Evolutionary conservation across 2,113 vertebrate genomes (phyloP).

Genomic region (Ascaphus truei): DNA sequence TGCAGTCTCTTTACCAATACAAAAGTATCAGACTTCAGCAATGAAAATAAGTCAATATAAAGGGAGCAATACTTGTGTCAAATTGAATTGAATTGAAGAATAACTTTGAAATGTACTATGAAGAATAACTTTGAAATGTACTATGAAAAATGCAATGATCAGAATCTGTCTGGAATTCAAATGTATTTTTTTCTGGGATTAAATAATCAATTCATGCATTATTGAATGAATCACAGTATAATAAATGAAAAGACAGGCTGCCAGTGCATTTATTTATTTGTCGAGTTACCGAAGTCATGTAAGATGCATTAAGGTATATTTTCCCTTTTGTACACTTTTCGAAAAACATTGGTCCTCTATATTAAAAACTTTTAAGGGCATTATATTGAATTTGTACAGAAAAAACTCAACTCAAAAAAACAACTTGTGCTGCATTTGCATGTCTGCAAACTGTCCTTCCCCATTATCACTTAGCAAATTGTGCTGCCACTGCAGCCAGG

Average conservation of each 20-base stretch:
- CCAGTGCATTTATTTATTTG: constrained; percentile 5
- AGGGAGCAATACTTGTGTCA: constrained; percentile 24
- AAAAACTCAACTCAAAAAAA: too few species aligned
- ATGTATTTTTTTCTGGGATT: constrained; percentile 4
- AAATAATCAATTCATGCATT: constrained; percentile 33
- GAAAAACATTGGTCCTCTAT: too few species aligned
- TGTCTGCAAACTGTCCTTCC: too few species aligned
- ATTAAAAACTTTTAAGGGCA: too few species aligned
- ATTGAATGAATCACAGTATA: constrained; percentile 9
- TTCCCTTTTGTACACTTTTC: background rate
- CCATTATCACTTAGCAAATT: too few species aligned
- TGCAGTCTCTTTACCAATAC: constrained; percentile 3
- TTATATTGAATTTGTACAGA: too few species aligned
- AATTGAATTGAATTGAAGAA: constrained; percentile 34
- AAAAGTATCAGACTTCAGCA: background rate
- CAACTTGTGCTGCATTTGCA: too few species aligned
- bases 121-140: constrained; percentile 29
- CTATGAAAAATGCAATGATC: constrained; percentile 23
- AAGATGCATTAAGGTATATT: background rate
- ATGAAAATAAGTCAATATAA: constrained; percentile 20
- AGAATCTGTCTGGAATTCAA: constrained; percentile 24
- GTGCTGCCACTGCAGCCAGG: too few species aligned
- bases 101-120: constrained; percentile 23
- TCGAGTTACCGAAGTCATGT: background rate
- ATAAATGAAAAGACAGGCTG: background rate